These are phyloP conservation scores for Mobula hypostoma DNA, from an alignment of 2,113 vertebrate genomes.

Conservation along the genomic window DNA sequence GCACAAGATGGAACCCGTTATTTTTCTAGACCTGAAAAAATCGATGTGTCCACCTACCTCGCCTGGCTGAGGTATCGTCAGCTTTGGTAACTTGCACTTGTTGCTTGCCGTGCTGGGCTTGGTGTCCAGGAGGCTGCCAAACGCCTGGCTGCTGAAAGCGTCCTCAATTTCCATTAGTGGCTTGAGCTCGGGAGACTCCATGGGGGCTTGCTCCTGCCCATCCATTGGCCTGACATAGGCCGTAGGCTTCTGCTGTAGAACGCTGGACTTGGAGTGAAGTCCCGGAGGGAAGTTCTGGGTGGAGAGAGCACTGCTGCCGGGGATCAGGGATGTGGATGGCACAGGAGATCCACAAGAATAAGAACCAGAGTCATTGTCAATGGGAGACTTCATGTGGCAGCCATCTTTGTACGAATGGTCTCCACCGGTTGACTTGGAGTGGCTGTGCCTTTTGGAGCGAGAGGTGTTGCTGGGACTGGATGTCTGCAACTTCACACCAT, in stretches of 20 bases:
- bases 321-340: constrained; percentile 80
- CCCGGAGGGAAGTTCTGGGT: constrained; percentile 77
- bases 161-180: constrained; percentile 75
- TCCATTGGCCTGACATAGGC: constrained; percentile 91
- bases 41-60: constrained; percentile 69
- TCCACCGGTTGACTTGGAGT: constrained; percentile 57
- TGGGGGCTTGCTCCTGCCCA: constrained; percentile 82
- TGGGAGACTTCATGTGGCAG: constrained; percentile 65
- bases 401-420: constrained; percentile 68
- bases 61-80: constrained; percentile 75
- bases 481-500: constrained; percentile 42
- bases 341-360: constrained; percentile 70
- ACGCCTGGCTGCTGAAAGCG: constrained; percentile 68
- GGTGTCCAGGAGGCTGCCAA: constrained; percentile 67
- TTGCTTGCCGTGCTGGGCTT: constrained; percentile 65
- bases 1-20: background rate
- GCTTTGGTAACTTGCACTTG: constrained; percentile 89
- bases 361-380: constrained; percentile 65
- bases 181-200: constrained; percentile 80
- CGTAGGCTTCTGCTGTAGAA: constrained; percentile 83
- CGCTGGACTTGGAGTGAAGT: constrained; percentile 73
- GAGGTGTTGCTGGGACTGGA: constrained; percentile 63
- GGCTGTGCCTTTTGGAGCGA: constrained; percentile 60
- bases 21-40: background rate
- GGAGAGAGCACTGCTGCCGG: constrained; percentile 63